phyloP scores from a whole-genome alignment of 2,888 invertebrate genomes.

The Gryllus longicercus region DNA sequence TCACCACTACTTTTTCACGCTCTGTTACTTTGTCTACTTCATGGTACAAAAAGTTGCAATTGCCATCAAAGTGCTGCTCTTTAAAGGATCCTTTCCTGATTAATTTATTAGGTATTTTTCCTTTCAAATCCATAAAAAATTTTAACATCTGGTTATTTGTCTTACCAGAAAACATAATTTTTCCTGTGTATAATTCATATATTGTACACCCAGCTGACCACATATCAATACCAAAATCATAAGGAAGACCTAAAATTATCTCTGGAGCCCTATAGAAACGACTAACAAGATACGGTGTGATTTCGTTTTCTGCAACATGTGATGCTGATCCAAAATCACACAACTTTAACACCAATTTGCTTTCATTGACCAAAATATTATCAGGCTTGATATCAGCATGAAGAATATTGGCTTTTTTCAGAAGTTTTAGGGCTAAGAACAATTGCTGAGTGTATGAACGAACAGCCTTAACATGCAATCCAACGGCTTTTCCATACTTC shows the following conservation, averaged over 20 bases:
- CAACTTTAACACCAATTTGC: slow-evolving; percentile 89
- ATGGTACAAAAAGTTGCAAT: slow-evolving; percentile 94
- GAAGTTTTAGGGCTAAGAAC: slow-evolving; percentile 85
- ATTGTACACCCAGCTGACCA: slow-evolving; percentile 99
- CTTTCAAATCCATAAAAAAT: slow-evolving; percentile 96
- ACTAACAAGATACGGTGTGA: slow-evolving; percentile 96
- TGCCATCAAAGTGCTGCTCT: slow-evolving; percentile 94
- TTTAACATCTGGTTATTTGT: slow-evolving; percentile 99
- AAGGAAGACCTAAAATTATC: slow-evolving; percentile 94
- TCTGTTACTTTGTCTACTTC: slow-evolving; percentile 98
- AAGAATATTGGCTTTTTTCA: slow-evolving; percentile 92
- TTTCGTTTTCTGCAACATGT: slow-evolving; percentile 89
- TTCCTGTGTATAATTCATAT: slow-evolving; percentile 95
- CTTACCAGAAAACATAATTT: slow-evolving; percentile 96
- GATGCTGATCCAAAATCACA: slow-evolving; percentile 99
- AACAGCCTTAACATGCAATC: slow-evolving; percentile 96
- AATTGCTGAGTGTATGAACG: slow-evolving; percentile 96
- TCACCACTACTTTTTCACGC: slow-evolving; percentile 95
- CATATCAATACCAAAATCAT: slow-evolving; percentile 97
- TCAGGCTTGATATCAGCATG: slow-evolving; percentile 99
- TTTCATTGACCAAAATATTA: slow-evolving; percentile 97
- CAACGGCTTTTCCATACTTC: slow-evolving; percentile 97
- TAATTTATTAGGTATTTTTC: slow-evolving; percentile 95
- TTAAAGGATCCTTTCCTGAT: slow-evolving; percentile 91
- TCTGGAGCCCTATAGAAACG: slow-evolving; percentile 98